These are phyloP conservation scores for Forbesichthys papilliferus DNA, from an alignment of 2,113 vertebrate species.

Conservation along the genomic window DNA sequence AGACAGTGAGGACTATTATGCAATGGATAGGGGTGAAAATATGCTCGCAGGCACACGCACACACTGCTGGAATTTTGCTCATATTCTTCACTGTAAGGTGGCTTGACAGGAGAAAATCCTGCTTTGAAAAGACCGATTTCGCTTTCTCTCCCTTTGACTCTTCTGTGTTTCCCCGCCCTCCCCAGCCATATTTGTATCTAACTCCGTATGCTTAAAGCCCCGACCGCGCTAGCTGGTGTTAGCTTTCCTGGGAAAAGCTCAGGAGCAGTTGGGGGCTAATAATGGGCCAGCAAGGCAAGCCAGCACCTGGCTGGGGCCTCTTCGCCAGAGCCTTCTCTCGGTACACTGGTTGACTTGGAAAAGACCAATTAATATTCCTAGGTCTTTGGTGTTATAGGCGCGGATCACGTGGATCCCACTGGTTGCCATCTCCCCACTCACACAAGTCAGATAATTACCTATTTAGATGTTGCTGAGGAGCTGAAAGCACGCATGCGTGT, in stretches of 20 bases:
- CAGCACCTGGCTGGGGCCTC: conserved; percentile 27
- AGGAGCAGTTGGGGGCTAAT: conserved; percentile 31
- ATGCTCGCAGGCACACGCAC: background rate
- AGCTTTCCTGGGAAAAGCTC: background rate
- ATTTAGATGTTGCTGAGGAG: conserved; percentile 60
- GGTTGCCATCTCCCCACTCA: conserved; percentile 53
- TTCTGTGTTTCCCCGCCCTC: background rate
- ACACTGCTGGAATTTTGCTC: conserved; percentile 20
- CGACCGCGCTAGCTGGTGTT: background rate
- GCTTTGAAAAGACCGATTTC: conserved; percentile 11
- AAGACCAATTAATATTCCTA: conserved; percentile 66
- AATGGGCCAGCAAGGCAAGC: conserved; percentile 31
- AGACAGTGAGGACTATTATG: background rate
- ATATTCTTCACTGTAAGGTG: conserved; percentile 37
- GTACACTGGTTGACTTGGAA: conserved; percentile 35
- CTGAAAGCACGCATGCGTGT: conserved; percentile 28
- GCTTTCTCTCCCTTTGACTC: conserved; percentile 9
- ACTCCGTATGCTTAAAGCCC: background rate
- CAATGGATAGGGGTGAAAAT: background rate
- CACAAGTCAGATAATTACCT: conserved; percentile 65
- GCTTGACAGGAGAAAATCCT: conserved; percentile 38
- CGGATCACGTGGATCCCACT: conserved; percentile 36
- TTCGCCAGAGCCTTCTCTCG: background rate
- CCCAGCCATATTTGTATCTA: background rate
- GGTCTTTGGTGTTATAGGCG: conserved; percentile 57